These are phyloP conservation scores for Pachydiplax longipennis DNA, from an alignment of 2,888 invertebrate genomes.

Conservation along the genomic window DNA sequence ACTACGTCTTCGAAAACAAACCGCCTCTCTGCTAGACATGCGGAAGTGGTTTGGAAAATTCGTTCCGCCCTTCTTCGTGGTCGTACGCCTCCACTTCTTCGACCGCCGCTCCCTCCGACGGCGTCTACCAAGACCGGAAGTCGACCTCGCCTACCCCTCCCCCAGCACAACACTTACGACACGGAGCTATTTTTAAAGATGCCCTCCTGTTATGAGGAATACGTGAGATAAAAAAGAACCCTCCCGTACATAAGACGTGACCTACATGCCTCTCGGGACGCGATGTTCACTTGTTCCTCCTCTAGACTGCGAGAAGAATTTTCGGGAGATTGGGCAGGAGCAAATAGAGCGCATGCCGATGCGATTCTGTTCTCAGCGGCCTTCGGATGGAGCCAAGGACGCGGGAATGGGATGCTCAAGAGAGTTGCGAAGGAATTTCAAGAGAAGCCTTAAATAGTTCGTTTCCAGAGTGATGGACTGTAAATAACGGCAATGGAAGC, in stretches of 20 bases:
- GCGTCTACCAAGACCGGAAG: too few relatives aligned
- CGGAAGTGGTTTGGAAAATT: too few relatives aligned
- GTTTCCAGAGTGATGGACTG: background rate
- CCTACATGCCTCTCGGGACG: background rate
- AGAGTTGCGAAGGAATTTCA: background rate
- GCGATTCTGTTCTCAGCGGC: background rate
- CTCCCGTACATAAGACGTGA: background rate
- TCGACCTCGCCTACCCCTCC: too few relatives aligned
- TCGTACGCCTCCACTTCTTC: too few relatives aligned
- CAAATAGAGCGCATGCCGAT: background rate
- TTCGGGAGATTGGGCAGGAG: background rate
- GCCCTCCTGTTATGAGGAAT: background rate
- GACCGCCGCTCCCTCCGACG: too few relatives aligned
- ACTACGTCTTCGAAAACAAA: too few relatives aligned
- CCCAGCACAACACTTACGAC: background rate
- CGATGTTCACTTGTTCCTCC: background rate
- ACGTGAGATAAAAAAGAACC: background rate
- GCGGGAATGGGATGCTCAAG: background rate
- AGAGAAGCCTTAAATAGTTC: background rate
- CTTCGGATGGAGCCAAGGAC: background rate
- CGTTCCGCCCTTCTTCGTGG: too few relatives aligned
- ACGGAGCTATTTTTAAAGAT: background rate
- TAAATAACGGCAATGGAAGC: background rate
- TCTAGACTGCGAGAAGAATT: background rate
- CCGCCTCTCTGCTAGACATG: too few relatives aligned